Base-by-base conservation (phyloP, 2,888 invertebrate genomes). In the Amaurobius ferox region DNA sequence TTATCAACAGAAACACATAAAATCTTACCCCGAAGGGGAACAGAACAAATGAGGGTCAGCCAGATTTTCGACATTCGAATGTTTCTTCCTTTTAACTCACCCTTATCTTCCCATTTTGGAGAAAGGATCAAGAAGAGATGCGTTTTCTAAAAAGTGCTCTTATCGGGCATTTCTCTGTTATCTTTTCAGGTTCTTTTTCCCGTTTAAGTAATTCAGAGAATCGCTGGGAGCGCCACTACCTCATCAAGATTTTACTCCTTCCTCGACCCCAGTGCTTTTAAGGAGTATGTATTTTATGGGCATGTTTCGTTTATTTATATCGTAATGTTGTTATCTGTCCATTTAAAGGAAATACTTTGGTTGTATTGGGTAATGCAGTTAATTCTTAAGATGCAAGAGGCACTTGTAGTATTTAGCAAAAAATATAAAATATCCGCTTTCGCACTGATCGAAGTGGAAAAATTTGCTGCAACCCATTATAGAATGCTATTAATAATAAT, bases 161-260 rank as follows among this genome's bases (percentile, higher is more conserved):
- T 55, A 55, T 55, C 55, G 55, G 23, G 23, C 23, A 44, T 44
- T 9, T 44, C 13, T 2, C 13, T 11, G 44, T 44, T 44, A 44
- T 44, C 44, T 44, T 2, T 5, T n/a, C 16, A 5, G 23, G 19
- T 55, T 55, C 55, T 55, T 55, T 55, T 55, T 55, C 23, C 32
- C 28, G 55, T 19, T 67, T 68, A 35, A 77, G 78, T 68, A 78
- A 78, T 68, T 68, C 68, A n/a, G 16, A 39, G 74, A 74, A 74
- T 28, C 19, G 64, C 74, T 64, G 55, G 55, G 3, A 55, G 19
- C 55, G 23, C 19, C 23, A 5, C 23, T 55, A 23, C 23, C 55
- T 55, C 55, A 55, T 55, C 55, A 55, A 55, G 13, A 23, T 55
- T 55, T 55, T 55, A 55, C 23, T 55, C 23, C 55, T 55, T 19